These are phyloP conservation scores for Drosophila mimetica DNA, from an alignment of 2,888 invertebrate genomes.

Conservation along the genomic window DNA sequence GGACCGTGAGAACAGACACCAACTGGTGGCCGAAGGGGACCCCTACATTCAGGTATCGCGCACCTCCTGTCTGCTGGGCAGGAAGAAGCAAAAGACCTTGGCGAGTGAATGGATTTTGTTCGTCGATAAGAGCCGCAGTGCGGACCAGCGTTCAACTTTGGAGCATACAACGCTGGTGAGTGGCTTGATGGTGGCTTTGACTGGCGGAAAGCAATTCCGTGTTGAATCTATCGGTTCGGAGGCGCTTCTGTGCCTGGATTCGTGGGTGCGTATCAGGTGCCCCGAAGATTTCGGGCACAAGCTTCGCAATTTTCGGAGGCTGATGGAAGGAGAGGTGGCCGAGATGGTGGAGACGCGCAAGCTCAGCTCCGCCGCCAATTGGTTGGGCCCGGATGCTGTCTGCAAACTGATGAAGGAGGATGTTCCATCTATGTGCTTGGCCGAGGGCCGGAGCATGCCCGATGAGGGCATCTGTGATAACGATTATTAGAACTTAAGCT, in stretches of 20 bases:
- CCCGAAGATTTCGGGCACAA: slow-evolving; percentile 23
- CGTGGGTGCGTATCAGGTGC: slow-evolving; percentile 33
- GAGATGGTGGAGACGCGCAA: slow-evolving; percentile 13
- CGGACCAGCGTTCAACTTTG: slow-evolving; percentile 88
- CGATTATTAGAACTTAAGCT: not conserved
- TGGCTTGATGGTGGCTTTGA: slow-evolving; percentile 91
- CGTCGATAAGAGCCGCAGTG: slow-evolving; percentile 92
- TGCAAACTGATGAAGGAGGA: not conserved
- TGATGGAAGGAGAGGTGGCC: slow-evolving; percentile 28
- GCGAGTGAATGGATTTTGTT: slow-evolving; percentile 94
- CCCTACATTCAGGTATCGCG: slow-evolving; percentile 86
- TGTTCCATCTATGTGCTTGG: not conserved
- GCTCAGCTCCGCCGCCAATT: not conserved
- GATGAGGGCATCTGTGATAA: slow-evolving; percentile 18
- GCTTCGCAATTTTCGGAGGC: slow-evolving; percentile 78
- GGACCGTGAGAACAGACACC: slow-evolving; percentile 86
- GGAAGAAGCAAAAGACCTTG: slow-evolving; percentile 60
- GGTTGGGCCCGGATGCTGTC: not conserved
- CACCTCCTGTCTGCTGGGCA: slow-evolving; percentile 85
- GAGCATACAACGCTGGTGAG: slow-evolving; percentile 93
- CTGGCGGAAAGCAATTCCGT: slow-evolving; percentile 82
- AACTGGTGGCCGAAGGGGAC: slow-evolving; percentile 88
- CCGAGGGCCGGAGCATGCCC: not conserved
- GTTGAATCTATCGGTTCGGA: not conserved
- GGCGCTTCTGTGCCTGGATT: slow-evolving; percentile 24